Evolutionary conservation across 2,888 invertebrate genomes (phyloP), one percentile per base, ranked within the genome.

Genomic region (Plebejus anna): DNA sequence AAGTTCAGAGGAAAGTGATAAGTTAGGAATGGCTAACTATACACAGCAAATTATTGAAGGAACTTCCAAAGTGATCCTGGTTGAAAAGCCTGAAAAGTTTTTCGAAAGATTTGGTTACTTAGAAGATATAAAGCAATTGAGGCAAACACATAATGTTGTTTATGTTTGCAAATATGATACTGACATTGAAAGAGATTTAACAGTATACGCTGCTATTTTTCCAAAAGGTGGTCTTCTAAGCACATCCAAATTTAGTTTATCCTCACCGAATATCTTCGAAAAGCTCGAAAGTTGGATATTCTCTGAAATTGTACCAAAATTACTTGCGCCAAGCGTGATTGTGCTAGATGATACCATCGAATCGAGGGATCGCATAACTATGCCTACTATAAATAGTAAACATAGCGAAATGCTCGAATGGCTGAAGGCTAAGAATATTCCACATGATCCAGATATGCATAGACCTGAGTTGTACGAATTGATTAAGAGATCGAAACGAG

Each of bases 41-140:
- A 57, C 71, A 0, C 71, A 38, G 57, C 36, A 71, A 51, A 57
- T 57, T 2, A 57, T 76, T 7, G 55, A 70, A 71, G 76, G 76
- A 71, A 76, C 76, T 22, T 22, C 76, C 55, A 76, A 76, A 70
- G 6, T 36, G 36, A 71, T 76, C 57, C 7, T 76, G 9, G 70
- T 76, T 6, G 76, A 76, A 38, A 76, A 51, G 9, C 55, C 71
- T 38, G 71, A 57, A 70, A 70, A 42, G 28, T 55, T 32, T 28
- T 42, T 38, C n/a, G 70, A 76, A 55, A 57, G 76, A 16, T 57
- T 71, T 13, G n/a, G 57, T 22, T 76, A 76, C 71, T 76, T 76
- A 16, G 76, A 76, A 55, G 57, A 55, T 42, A 57, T 76, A 38
- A 55, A 71, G 11, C 55, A 22, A 9, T 71, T 42, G 6, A 57